A percentile compares a stretch with the other conserved stretches of the same genome.
These are phyloP conservation scores for Dynastes grantii DNA, from an alignment of 2,888 invertebrate genomes.

Conservation along the genomic window DNA sequence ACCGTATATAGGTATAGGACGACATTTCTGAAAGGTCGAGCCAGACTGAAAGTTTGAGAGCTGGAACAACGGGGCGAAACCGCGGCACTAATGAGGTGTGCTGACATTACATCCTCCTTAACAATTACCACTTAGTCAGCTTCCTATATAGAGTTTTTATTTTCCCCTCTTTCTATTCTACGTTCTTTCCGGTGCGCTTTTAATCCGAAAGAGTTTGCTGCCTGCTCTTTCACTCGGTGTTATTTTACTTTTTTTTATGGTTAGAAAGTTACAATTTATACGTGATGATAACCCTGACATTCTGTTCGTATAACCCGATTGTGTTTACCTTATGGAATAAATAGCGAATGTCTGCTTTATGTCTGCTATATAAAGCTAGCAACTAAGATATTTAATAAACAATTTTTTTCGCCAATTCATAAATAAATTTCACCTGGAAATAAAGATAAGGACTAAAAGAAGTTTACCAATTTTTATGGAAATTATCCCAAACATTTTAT, in stretches of 20 bases:
- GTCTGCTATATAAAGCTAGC: no score
- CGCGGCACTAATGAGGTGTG: conserved; percentile 66
- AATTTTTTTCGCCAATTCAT: no score
- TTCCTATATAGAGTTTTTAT: conserved; percentile 48
- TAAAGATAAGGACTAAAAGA: no score
- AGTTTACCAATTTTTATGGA: no score
- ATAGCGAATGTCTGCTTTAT: no score
- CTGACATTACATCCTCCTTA: conserved; percentile 66
- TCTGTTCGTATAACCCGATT: no score
- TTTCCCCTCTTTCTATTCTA: conserved; percentile 13
- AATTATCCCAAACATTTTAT: no score
- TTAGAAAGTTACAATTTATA: neutral
- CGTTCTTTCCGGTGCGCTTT: conserved; percentile 29
- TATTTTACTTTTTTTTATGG: conserved; percentile 1
- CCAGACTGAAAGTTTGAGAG: conserved; percentile 49
- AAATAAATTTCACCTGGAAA: no score
- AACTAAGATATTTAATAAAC: no score
- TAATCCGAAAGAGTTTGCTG: conserved; percentile 23
- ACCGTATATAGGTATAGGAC: conserved; percentile 53
- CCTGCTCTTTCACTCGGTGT: neutral
- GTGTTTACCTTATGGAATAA: no score
- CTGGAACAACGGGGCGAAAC: conserved; percentile 58
- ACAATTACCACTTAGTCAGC: conserved; percentile 60
- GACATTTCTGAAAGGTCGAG: conserved; percentile 63
- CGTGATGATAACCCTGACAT: neutral